phyloP scores from a whole-genome alignment of 2,113 vertebrate genomes.

The Azemiops feae region DNA sequence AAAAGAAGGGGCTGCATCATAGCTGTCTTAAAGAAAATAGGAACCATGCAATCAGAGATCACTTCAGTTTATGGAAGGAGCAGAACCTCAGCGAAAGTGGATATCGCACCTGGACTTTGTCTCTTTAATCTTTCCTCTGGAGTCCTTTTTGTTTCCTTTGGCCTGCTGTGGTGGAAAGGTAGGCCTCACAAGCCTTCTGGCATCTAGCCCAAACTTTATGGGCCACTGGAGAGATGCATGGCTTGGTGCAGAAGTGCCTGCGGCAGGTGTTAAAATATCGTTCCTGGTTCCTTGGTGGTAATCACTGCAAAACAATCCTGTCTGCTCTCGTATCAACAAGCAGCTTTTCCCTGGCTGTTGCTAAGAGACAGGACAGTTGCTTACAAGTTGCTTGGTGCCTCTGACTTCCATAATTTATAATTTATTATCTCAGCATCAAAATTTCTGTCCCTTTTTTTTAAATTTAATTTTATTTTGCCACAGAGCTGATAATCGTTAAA shows the following conservation, averaged over 20 bases:
- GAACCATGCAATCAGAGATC: constrained; percentile 18
- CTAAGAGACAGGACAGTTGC: constrained; percentile 81
- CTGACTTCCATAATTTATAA: constrained; percentile 78
- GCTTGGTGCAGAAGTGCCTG: constrained; percentile 72
- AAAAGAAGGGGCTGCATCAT: neutral
- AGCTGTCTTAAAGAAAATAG: neutral
- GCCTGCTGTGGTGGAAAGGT: constrained; percentile 55
- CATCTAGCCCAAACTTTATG: constrained; percentile 72
- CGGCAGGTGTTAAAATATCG: constrained; percentile 81
- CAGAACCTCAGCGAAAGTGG: neutral
- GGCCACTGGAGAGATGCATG: constrained; percentile 71
- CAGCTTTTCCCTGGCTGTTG: constrained; percentile 72
- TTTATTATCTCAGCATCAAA: constrained; percentile 75
- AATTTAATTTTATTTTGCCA: constrained; percentile 64
- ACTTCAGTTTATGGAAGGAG: constrained; percentile 9
- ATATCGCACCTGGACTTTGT: constrained; percentile 35
- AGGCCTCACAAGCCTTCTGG: constrained; percentile 72
- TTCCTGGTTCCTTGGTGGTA: constrained; percentile 72
- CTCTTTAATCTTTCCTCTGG: constrained; percentile 40
- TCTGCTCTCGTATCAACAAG: constrained; percentile 72
- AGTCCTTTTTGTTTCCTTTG: constrained; percentile 62
- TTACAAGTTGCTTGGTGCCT: constrained; percentile 74
- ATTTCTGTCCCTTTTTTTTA: constrained; percentile 62
- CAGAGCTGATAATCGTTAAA: constrained; percentile 65
- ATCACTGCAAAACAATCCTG: constrained; percentile 73